A percentile compares a stretch with the other conserved stretches of the same genome.
phyloP scores from a whole-genome alignment of 2,888 invertebrate genomes.

The Phania funesta region DNA sequence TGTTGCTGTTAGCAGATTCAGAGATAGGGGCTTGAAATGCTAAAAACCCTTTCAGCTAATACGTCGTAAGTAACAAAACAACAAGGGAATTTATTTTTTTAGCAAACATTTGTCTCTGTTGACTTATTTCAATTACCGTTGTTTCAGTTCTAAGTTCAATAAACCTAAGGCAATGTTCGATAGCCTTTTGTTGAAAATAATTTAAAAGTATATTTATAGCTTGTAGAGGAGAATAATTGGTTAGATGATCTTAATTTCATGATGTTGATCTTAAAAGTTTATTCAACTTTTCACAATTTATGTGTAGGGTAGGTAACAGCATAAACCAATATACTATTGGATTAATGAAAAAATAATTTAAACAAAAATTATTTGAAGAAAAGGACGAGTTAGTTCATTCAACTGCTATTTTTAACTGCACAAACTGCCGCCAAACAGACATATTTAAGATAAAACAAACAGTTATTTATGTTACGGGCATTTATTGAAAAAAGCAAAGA shows the following conservation, averaged over 20 bases:
- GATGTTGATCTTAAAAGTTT: constrained; percentile 43
- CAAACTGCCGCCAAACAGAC: not conserved
- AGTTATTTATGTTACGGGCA: not conserved
- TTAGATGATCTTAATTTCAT: constrained; percentile 13
- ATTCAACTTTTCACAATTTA: constrained; percentile 42
- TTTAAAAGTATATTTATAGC: constrained; percentile 41
- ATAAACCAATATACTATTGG: constrained; percentile 15
- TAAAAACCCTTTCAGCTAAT: constrained; percentile 27
- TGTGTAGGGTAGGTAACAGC: not conserved
- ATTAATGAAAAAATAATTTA: constrained; percentile 3
- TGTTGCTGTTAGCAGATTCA: not conserved
- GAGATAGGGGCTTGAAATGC: constrained; percentile 58
- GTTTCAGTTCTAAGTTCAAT: constrained; percentile 48
- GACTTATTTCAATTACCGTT: constrained; percentile 64
- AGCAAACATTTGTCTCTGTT: constrained; percentile 22
- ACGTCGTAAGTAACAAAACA: not conserved
- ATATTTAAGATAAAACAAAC: no score
- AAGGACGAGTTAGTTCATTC: not conserved
- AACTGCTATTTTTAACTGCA: not conserved
- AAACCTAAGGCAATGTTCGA: constrained; percentile 40
- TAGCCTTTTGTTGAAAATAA: constrained; percentile 35
- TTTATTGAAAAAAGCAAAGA: no score
- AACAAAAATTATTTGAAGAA: not conserved
- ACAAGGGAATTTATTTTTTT: constrained; percentile 10
- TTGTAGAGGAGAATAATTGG: constrained; percentile 25